Conservation (phyloP, 2,888 invertebrate species). For the Anorthoa munda region DNA sequence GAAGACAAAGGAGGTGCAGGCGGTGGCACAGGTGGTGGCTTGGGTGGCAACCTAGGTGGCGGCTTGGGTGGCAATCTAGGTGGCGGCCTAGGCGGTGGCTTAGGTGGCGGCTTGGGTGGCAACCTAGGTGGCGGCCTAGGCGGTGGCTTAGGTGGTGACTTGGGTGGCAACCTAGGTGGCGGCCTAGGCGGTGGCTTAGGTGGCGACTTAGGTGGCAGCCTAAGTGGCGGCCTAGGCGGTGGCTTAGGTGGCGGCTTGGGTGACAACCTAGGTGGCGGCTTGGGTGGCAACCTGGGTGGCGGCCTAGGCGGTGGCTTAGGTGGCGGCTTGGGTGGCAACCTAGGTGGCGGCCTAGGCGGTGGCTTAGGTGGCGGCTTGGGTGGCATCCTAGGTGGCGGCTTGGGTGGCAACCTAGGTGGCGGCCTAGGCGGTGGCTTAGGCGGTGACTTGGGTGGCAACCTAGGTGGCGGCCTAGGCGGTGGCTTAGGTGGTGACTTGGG, state of each 20-base stretch:
- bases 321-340: background rate
- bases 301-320: background rate
- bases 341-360: conserved; percentile 49
- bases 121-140: conserved; percentile 27
- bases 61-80: conserved; percentile 46
- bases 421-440: conserved; percentile 29
- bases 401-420: conserved; percentile 19
- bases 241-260: background rate
- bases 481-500: fast-evolving
- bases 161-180: background rate
- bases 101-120: conserved; percentile 14
- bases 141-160: conserved; percentile 29
- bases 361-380: background rate
- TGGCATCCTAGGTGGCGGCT: background rate
- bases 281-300: background rate
- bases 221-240: background rate
- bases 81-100: background rate
- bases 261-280: background rate
- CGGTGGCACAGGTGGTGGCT: background rate
- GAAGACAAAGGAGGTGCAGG: conserved; percentile 12
- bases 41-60: background rate
- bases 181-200: background rate
- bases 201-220: background rate
- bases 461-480: background rate
- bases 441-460: background rate